Evolutionary conservation across 2,888 invertebrate genomes (phyloP).

Genomic region (Xylota segnis): DNA sequence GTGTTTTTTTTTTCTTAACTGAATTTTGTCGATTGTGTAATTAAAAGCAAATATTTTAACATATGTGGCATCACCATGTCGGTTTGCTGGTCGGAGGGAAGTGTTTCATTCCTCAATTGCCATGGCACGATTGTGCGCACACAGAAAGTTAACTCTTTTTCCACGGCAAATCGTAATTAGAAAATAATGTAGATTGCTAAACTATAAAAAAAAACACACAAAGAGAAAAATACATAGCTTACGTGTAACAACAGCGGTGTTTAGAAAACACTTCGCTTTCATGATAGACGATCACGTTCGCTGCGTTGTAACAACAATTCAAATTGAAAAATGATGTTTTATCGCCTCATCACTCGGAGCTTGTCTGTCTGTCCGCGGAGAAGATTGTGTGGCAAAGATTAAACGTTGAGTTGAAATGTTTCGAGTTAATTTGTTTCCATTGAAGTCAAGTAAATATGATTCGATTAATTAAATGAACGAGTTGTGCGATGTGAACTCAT

Average conservation of each 20-base stretch:
- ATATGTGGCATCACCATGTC: constrained; percentile 3
- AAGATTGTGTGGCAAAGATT: constrained; percentile 49
- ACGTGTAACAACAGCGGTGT: constrained; percentile 19
- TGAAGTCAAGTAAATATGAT: constrained; percentile 24
- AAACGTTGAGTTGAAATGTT: constrained; percentile 35
- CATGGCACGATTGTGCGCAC: constrained; percentile 29
- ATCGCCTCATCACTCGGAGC: constrained; percentile 26
- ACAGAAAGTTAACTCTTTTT: constrained; percentile 43
- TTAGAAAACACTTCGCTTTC: constrained; percentile 39
- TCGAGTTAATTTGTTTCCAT: constrained; percentile 49
- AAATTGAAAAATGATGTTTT: constrained; percentile 55
- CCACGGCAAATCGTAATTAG: constrained; percentile 50
- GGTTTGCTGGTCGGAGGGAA: not conserved
- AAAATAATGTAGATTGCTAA: constrained; percentile 9
- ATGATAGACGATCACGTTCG: constrained; percentile 19
- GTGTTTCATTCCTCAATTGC: not conserved
- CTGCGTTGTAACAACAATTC: constrained; percentile 8
- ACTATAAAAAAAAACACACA: constrained; percentile 5
- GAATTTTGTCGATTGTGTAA: constrained; percentile 20
- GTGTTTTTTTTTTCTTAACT: constrained; percentile 10
- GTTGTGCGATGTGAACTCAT: constrained; percentile 1
- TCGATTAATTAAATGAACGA: constrained; percentile 50
- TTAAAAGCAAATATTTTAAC: not conserved
- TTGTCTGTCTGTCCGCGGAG: constrained; percentile 1
- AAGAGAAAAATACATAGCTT: not conserved